Base-by-base conservation (phyloP, 2,113 vertebrate species). In the Suricata suricatta region DNA sequence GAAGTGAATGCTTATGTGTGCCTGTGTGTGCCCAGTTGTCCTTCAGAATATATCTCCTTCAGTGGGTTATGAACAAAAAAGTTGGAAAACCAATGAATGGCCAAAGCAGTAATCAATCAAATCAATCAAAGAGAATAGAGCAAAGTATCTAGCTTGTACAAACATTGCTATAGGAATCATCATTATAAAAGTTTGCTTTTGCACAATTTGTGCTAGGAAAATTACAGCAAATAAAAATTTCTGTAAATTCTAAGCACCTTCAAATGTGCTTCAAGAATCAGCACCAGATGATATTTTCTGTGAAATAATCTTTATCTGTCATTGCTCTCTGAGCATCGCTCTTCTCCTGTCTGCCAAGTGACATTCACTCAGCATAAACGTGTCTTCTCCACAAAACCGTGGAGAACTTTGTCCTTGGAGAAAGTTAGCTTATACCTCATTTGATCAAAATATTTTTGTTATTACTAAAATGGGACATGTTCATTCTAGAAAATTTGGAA, bases 371-470 rank as follows among this genome's bases (percentile, higher is more conserved):
- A 94, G 29, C 64, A n/a, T 35, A 82, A 89, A 38, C 50, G 15
- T 11, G 50, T 0, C 23, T 76, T 15, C 33, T 77, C 77, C 33
- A 77, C 12, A 71, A 72, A 82, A 77, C 29, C 6, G 5, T 52
- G 29, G 86, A 25, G 29, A 80, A n/a, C 3, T 54, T 72, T 71
- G 35, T 64, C 6, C 81, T 84, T 15, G 15, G n/a, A 54, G 44
- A 60, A 69, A 92, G 47, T 41, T 89, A 68, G 23, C 27, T 83
- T 31, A n/a, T 15, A 60, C 11, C 0, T 71, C 31, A 77, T 81
- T 96, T 85, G 21, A 68, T 47, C 44, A 80, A 92, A 83, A 50
- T 95, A 74, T 13, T 41, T 94, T 94, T 88, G 21, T 31, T 83
- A 47, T 85, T 92, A 79, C n/a, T 80, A 76, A 87, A 94, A 44